A percentile compares a stretch with the other conserved stretches of the same genome.
phyloP scores from a whole-genome alignment of 2,888 invertebrate species.

The Clistopyga incitator region DNA sequence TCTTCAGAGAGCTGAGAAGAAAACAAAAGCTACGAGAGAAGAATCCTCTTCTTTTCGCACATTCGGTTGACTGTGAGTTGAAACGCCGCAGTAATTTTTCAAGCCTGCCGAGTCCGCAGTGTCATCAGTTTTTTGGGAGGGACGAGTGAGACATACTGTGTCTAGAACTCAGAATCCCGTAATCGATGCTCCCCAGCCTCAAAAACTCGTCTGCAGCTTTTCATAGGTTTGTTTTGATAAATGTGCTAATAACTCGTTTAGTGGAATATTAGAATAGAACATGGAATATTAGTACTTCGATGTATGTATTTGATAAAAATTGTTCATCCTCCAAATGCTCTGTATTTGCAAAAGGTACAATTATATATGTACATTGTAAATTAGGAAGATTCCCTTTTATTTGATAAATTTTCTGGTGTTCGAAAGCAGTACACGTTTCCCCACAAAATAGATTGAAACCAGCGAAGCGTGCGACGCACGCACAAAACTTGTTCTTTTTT shows the following conservation, averaged over 20 bases:
- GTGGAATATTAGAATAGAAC: background rate
- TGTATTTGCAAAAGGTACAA: background rate
- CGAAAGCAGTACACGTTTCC: constrained; percentile 31
- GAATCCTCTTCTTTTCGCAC: constrained; percentile 18
- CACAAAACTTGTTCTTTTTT: constrained; percentile 57
- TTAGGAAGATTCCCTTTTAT: constrained; percentile 34
- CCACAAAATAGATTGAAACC: constrained; percentile 75
- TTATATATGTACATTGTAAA: constrained; percentile 12
- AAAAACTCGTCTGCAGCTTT: background rate
- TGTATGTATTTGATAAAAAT: background rate
- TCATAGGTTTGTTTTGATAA: background rate
- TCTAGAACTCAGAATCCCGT: constrained; percentile 40
- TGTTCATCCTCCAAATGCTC: background rate
- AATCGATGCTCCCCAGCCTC: constrained; percentile 50
- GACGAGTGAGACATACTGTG: constrained; percentile 2
- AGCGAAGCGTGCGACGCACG: constrained; percentile 68
- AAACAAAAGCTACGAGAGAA: background rate
- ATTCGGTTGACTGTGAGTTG: constrained; percentile 29
- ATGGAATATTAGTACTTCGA: background rate
- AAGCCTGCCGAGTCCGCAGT: constrained; percentile 46
- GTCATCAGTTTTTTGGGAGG: constrained; percentile 40
- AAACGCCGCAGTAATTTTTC: constrained; percentile 64
- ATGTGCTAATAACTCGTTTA: background rate
- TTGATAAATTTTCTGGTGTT: constrained; percentile 20
- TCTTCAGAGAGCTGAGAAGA: constrained; percentile 4